Evolutionary conservation across 2,797 vertebrate genomes (phyloP), one percentile per base, ranked within the genome.

Genomic region (Neosilurus mollespiculum): DNA sequence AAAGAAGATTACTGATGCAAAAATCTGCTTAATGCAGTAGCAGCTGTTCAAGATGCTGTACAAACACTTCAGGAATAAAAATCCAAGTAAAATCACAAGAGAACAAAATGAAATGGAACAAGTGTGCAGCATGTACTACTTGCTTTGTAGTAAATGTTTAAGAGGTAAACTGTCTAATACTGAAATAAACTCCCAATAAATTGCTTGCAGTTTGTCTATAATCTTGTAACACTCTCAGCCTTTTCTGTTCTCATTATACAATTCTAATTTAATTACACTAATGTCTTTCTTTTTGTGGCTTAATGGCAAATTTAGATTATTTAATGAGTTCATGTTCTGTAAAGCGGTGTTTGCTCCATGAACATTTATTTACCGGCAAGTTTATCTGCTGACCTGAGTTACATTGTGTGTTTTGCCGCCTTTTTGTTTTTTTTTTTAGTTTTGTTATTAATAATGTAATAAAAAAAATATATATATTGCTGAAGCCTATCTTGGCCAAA

Each of bases 1-100:
- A 59, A 67, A 59, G 10, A 62, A 62, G 37, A 71, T 59, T 26
- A 79, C 14, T 79, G 67, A 67, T 83, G 16, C 66, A 20, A 53
- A 65, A 56, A 65, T 11, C 59, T 76, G 64, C 51, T 58, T 56
- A 37, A 51, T 70, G 15, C 1, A 54, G 22, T 22, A 49, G 69
- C 12, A 20, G 26, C 2, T 30, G 24, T 75, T 30, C 4, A 56
- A 56, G 71, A 56, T 73, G 24, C 26, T 58, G 16, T 30, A 34
- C 16, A 75, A 20, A 56, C 54, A 15, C 24, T 56, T 16, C 51
- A 56, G 24, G 15, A 73, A 58, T 58, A 58, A 75, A 73, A 43
- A 14, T 20, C 15, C 3, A 43, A 7, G 49, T 30, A 56, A 73
- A 72, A 53, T 64, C 16, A 34, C 12, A 10, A 14, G 12, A 15